Evolutionary conservation across 2,888 invertebrate species (phyloP).

Genomic region (Aphidoletes aphidimyza): DNA sequence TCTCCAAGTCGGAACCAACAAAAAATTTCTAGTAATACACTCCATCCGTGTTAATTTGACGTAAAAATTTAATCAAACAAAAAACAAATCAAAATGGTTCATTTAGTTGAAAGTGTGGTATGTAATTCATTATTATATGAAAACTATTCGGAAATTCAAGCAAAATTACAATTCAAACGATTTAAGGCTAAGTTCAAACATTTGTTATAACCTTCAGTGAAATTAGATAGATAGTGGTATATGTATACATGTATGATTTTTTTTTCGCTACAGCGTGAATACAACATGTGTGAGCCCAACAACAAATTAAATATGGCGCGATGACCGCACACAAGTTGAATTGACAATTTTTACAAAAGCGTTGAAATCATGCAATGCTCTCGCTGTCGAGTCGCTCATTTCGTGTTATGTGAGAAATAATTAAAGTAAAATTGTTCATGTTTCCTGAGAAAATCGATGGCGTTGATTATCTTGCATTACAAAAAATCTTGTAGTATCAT

Average conservation of each 20-base stretch:
- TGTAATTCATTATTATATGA: not conserved
- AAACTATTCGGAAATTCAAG: not conserved
- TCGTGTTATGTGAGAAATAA: too few species aligned
- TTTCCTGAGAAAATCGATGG: not conserved
- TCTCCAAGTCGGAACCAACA: not conserved
- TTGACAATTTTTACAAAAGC: not conserved
- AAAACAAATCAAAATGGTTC: conserved; percentile 25
- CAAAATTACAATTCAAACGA: not conserved
- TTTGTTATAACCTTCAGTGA: not conserved
- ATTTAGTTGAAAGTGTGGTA: conserved; percentile 29
- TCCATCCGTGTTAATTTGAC: not conserved
- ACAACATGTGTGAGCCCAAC: not conserved
- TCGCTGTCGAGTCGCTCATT: not conserved
- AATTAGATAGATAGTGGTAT: not conserved
- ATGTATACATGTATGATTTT: not conserved
- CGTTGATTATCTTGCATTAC: not conserved
- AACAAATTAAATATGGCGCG: conserved; percentile 36
- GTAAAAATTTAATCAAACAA: not conserved
- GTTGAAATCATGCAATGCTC: not conserved
- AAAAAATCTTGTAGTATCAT: not conserved
- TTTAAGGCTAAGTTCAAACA: not conserved
- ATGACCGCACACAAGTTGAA: not conserved
- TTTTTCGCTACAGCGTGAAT: not conserved
- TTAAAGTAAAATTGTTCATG: not conserved
- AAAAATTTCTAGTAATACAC: not conserved